Percentiles rank a stretch among this genome's conserved stretches.
Conservation (phyloP, 2,113 vertebrate species). For the Arothron firmamentum region DNA sequence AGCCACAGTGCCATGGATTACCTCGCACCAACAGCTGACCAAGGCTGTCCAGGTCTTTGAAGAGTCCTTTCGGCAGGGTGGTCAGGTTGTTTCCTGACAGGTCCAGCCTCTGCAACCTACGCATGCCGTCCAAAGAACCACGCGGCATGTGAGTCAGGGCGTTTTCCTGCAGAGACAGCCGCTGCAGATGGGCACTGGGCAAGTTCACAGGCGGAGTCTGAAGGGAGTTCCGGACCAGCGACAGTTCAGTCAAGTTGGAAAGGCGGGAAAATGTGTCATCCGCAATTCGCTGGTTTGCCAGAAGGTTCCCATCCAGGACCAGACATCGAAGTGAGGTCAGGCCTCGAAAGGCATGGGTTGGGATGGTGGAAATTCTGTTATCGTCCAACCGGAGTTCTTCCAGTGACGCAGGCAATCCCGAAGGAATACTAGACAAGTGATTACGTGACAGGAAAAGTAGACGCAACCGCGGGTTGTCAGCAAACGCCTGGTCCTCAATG, state of each 20-base stretch:
- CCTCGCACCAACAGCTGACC: constrained; percentile 85
- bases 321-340: constrained; percentile 83
- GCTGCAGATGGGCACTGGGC: constrained; percentile 81
- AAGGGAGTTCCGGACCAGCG: constrained; percentile 87
- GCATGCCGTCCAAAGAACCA: constrained; percentile 84
- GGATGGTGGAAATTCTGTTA: constrained; percentile 94
- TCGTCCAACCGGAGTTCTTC: constrained; percentile 92
- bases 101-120: constrained; percentile 81
- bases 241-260: constrained; percentile 89
- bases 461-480: constrained; percentile 80
- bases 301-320: constrained; percentile 90
- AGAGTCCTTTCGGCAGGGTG: constrained; percentile 85
- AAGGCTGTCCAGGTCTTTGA: constrained; percentile 85
- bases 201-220: constrained; percentile 86
- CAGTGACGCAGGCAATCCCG: constrained; percentile 84
- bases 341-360: constrained; percentile 88
- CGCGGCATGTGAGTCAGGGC: constrained; percentile 87
- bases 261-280: constrained; percentile 93
- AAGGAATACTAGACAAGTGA: constrained; percentile 91
- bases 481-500: constrained; percentile 92
- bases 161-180: constrained; percentile 89
- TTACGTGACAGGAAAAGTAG: constrained; percentile 91
- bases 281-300: constrained; percentile 92
- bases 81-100: constrained; percentile 94
- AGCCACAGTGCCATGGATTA: constrained; percentile 96